Evolutionary conservation across 2,113 vertebrate genomes (phyloP).

Genomic region (Spea multiplicata): DNA sequence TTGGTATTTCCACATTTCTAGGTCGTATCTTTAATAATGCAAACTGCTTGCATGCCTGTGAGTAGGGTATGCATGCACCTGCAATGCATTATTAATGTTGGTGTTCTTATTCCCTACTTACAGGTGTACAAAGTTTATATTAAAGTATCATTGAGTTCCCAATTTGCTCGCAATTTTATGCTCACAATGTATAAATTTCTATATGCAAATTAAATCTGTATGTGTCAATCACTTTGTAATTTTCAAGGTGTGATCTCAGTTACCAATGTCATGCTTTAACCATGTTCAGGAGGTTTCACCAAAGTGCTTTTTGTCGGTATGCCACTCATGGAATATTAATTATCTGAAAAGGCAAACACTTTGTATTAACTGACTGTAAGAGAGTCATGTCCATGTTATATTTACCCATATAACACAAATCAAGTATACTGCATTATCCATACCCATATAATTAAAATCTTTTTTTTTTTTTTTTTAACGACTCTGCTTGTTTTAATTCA

Average conservation of each 20-base stretch:
- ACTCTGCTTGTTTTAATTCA: neutral
- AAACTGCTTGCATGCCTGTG: too few species aligned
- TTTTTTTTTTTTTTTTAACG: neutral
- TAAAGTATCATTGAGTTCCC: too few species aligned
- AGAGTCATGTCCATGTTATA: neutral
- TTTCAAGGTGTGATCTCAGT: neutral
- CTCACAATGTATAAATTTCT: too few species aligned
- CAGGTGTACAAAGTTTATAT: too few species aligned
- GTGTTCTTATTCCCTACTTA: too few species aligned
- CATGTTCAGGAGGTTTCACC: neutral
- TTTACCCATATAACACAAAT: neutral
- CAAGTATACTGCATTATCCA: slow-evolving; percentile 1
- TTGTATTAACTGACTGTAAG: neutral
- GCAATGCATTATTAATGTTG: too few species aligned
- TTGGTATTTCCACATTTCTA: too few species aligned
- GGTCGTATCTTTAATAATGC: too few species aligned
- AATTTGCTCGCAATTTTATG: too few species aligned
- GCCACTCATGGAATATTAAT: neutral
- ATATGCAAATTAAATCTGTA: too few species aligned
- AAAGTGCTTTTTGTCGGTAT: neutral
- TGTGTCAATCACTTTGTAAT: neutral
- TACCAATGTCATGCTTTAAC: neutral
- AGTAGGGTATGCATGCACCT: too few species aligned
- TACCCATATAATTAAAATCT: neutral
- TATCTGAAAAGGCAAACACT: neutral